Evolutionary conservation across 2,113 vertebrate species (phyloP), one percentile per base, ranked within the genome.

Genomic region (Lynx canadensis): DNA sequence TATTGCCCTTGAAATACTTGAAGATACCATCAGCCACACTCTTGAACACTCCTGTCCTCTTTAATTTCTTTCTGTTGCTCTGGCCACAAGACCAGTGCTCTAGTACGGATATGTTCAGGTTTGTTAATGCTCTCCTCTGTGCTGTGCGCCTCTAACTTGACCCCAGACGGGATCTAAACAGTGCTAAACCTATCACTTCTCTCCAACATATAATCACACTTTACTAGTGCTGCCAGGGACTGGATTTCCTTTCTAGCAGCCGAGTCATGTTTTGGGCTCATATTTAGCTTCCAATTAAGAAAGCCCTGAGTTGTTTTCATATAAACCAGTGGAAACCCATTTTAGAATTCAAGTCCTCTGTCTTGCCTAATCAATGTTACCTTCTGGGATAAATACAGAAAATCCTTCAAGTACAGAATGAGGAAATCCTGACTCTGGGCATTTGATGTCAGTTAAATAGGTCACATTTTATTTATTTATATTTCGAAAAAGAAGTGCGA

Each of bases 341-440:
- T 97, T 96, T 95, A 97, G 87, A 92, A 94, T 83, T 88, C 84
- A 63, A 94, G 27, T 68, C n/a, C 38, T 92, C 73, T 69, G 7
- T 79, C 63, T 96, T 95, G n/a, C 33, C n/a, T 33, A 88, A 91
- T 82, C 82, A 79, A 41, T 79, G 25, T 90, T 86, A 94, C 74
- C 48, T 95, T 96, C n/a, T 81, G 81, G 55, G 48, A 50, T 41
- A 95, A 96, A 88, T 69, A 69, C 14, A 60, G 50, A 90, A 80
- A 91, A 95, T 29, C 14, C 13, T 76, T 83, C 73, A 97, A 65
- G 36, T 25, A 15, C 29, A 80, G 71, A 82, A 91, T 55, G 36
- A 91, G 90, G 82, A 91, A 87, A 84, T 92, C 57, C 48, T 85
- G 50, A 87, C 73, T 74, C 15, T 21, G 63, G 55, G 84, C 12